These are phyloP conservation scores for Hemicrepidius hirtus DNA, from an alignment of 2,888 invertebrate species.

Conservation along the genomic window DNA sequence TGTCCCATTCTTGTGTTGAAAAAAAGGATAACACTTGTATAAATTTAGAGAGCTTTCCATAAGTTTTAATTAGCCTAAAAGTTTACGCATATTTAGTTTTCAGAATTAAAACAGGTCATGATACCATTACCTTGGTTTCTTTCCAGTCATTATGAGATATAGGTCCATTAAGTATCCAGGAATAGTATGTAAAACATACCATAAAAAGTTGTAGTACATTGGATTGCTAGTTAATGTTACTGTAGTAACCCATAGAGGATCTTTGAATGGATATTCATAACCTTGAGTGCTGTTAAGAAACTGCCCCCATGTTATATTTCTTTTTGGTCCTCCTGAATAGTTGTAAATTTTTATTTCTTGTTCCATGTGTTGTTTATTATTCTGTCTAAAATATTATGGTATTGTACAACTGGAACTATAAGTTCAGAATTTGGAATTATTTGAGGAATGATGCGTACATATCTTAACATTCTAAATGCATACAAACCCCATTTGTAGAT, in stretches of 20 bases:
- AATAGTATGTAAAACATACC: conserved; percentile 35
- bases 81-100: no score
- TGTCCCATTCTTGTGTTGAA: conserved; percentile 59
- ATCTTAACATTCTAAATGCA: no score
- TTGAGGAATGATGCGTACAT: no score
- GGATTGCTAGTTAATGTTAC: not conserved
- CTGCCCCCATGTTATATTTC: conserved; percentile 1
- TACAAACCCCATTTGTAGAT: no score
- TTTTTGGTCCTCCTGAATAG: conserved; percentile 33
- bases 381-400: not conserved
- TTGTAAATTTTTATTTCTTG: conserved; percentile 40
- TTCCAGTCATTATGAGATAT: conserved; percentile 23
- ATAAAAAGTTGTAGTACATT: conserved; percentile 9
- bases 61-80: conserved; percentile 58
- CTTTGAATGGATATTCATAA: conserved; percentile 18
- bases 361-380: not conserved
- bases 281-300: not conserved
- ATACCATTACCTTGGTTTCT: conserved; percentile 46
- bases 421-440: no score
- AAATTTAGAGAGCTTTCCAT: conserved; percentile 58
- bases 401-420: no score
- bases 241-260: conserved; percentile 33
- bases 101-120: not conserved
- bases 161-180: conserved; percentile 38
- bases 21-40: conserved; percentile 57